Evolutionary conservation across 2,797 vertebrate genomes (phyloP), one percentile per base, ranked within the genome.

Genomic region (Urocyon cinereoargenteus): DNA sequence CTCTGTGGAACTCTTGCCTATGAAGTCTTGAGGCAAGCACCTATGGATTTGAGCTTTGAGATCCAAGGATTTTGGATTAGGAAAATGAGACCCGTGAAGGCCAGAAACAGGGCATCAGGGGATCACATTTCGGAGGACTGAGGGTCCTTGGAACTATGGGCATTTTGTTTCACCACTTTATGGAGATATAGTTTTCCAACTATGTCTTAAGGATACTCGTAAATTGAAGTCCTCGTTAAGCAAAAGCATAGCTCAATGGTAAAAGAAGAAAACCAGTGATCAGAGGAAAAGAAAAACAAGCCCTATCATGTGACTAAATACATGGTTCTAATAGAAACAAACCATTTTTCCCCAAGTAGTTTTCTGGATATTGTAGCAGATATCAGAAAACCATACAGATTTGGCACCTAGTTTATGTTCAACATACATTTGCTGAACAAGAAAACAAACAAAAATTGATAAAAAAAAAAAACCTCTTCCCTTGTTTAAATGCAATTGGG

Each of bases 401-500:
- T 36, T 89, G 40, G 15, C 26, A 84, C 34, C 34, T 26, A 64
- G 1, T 64, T 90, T 78, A 95, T 90, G 26, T 2, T 93, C 13
- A 73, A 2, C 59, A 26, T 89, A 9, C 72, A 16, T 36, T 64
- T 79, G 8, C 28, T 62, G 53, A 72, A 72, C 11, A 87, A 92
- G 24, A 45, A 45, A 45, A 45, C 31, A 45, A 86, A 61, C 3
- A 68, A 66, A 45, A 85, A n/a, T 84, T 26, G 40, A 51, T 64
- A 15, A 77, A 34, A 70, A 87, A 18, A n/a, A n/a, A n/a, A n/a
- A n/a, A n/a, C n/a, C 1, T 55, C 16, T 93, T 9, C 12, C n/a
- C 40, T 64, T 72, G 18, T 36, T 87, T 85, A 93, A 83, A 59
- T 85, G 36, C 83, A 70, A 92, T 40, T 90, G 6, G 64, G 28